Evolutionary conservation across 2,113 vertebrate genomes (phyloP).

Genomic region (Amia ocellicauda): DNA sequence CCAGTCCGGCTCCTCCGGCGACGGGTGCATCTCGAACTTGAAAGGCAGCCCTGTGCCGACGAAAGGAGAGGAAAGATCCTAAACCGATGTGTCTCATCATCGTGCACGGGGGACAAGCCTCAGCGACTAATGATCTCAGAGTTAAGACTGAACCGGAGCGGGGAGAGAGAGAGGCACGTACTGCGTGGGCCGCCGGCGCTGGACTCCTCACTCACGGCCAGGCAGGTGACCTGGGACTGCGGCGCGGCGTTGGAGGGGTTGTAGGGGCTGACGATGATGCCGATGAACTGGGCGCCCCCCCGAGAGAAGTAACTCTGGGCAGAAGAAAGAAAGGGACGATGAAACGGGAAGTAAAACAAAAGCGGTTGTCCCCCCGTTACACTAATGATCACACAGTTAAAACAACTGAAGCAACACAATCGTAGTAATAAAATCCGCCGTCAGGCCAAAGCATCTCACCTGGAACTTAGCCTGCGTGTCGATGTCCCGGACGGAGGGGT

Average conservation of each 20-base stretch:
- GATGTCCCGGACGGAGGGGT: slow-evolving; percentile 90
- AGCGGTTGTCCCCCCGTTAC: too few species aligned
- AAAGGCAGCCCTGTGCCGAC: slow-evolving; percentile 83
- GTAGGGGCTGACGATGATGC: slow-evolving; percentile 97
- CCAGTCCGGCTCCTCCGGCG: slow-evolving; percentile 82
- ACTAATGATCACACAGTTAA: too few species aligned
- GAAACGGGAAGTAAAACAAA: neutral
- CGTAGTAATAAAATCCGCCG: neutral
- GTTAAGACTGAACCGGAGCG: too few species aligned
- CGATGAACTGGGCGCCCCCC: slow-evolving; percentile 92
- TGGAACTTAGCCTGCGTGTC: slow-evolving; percentile 96
- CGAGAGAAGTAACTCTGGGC: slow-evolving; percentile 94
- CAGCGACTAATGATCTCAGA: too few species aligned
- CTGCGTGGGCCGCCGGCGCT: slow-evolving; percentile 76
- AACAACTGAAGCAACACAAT: too few species aligned
- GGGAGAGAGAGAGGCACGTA: slow-evolving; percentile 72
- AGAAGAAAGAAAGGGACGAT: neutral
- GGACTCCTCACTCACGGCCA: slow-evolving; percentile 84
- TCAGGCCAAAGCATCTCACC: too few species aligned
- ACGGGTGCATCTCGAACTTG: slow-evolving; percentile 83
- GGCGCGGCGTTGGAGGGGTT: slow-evolving; percentile 87
- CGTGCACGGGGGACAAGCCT: neutral
- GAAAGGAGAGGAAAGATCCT: neutral
- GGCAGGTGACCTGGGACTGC: slow-evolving; percentile 88
- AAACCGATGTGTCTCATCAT: neutral